Base-by-base conservation (phyloP, 2,888 invertebrate genomes). In the Mythimna ferrago region DNA sequence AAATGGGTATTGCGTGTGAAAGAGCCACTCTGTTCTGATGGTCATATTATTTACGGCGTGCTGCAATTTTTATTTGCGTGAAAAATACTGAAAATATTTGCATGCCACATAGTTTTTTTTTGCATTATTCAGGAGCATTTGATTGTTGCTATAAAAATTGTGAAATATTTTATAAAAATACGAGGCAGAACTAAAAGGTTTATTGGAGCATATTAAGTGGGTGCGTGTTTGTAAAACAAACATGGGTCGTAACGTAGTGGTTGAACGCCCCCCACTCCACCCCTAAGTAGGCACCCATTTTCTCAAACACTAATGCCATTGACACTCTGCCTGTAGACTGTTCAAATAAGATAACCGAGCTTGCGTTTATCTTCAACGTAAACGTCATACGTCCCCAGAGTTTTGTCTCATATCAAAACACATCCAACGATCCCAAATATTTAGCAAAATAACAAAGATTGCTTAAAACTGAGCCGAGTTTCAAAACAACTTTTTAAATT, bases 301-400 rank as follows among this genome's bases (percentile, higher is more conserved):
- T 77, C 73, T 71, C 19, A n/a, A 60, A 65, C 63, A 66, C 56
- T 67, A 67, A 65, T 63, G 56, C 60, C 66, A 75, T 76, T 77
- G 58, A 68, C 62, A 67, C 58, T 57, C 53, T 51, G 66, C 14
- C 67, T 71, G 60, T 81, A 81, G 83, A 82, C 86, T 90, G 87
- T 75, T 82, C 84, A 89, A 89, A 89, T 87, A 87, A 88, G 87
- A 89, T 90, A 90, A 84, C 82, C 76, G 70, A 84, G 81, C 76
- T 80, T 78, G 75, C 70, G 66, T 76, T 73, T 77, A 61, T 64
- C 65, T 57, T 65, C 19, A 51, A 48, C 66, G 53, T 62, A 67
- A 9, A 70, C 35, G 54, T 21, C 56, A 63, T 41, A 64, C 26
- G 26, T 65, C 54, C 26, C 48, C 53, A 56, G 61, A 38, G 41